Percentiles rank a stretch among this genome's conserved stretches.
These are phyloP conservation scores for Cephus sareptanus DNA, from an alignment of 2,888 invertebrate genomes.

Conservation along the genomic window DNA sequence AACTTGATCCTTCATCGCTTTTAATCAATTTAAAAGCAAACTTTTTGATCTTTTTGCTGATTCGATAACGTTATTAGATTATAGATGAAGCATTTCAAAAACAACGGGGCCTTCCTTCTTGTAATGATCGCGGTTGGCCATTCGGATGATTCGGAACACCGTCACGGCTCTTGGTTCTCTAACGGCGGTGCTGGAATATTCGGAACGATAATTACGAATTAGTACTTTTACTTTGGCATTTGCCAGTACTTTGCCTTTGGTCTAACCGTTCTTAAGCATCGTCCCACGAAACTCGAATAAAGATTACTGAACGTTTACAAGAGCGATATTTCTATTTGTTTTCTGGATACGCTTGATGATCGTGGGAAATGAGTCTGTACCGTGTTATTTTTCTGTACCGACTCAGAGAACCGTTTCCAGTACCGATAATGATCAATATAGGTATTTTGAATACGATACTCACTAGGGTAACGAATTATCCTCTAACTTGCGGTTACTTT, in stretches of 20 bases:
- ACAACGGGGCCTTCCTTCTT: background rate
- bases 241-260: background rate
- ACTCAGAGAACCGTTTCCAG: background rate
- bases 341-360: background rate
- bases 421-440: background rate
- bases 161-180: slow-evolving; percentile 25
- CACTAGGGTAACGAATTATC: no score
- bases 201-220: slow-evolving; percentile 10
- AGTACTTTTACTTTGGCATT: slow-evolving; percentile 18
- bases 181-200: slow-evolving; percentile 16
- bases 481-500: no score
- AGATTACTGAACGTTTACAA: background rate
- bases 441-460: background rate
- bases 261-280: background rate
- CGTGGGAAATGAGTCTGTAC: background rate
- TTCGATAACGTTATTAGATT: background rate
- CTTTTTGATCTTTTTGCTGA: background rate
- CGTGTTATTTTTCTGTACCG: background rate
- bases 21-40: no score
- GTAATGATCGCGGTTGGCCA: background rate
- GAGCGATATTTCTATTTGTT: background rate
- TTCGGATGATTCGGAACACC: slow-evolving; percentile 26
- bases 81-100: background rate
- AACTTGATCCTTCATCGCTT: background rate
- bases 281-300: background rate